Evolutionary conservation across 2,888 invertebrate genomes (phyloP).

Genomic region (Orthosia cruda): DNA sequence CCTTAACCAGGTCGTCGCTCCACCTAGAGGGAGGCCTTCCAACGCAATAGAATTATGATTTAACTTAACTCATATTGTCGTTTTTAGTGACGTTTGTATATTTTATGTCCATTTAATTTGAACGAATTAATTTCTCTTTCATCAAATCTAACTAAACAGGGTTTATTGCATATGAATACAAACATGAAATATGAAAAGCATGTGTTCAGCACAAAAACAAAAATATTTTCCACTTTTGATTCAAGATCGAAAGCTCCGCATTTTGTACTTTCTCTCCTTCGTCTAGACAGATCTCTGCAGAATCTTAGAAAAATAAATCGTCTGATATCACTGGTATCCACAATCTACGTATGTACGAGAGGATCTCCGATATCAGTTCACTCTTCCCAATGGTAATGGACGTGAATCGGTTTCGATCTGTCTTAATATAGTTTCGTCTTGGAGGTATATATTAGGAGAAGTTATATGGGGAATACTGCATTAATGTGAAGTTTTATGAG

Average conservation of each 20-base stretch:
- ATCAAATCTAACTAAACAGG: background rate
- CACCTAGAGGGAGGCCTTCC: too few relatives aligned
- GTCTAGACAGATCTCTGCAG: constrained; percentile 29
- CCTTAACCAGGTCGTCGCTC: too few relatives aligned
- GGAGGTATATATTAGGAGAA: constrained; percentile 2
- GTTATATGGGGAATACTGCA: too few relatives aligned
- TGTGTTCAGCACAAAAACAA: background rate
- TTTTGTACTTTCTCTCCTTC: background rate
- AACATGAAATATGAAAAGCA: background rate
- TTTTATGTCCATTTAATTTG: background rate
- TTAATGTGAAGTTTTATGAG: too few relatives aligned
- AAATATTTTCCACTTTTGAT: constrained; percentile 13
- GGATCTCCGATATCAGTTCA: constrained; percentile 28
- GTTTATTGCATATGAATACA: too few relatives aligned
- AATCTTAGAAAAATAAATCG: constrained; percentile 44
- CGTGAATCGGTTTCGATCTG: constrained; percentile 34
- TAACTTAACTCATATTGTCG: background rate
- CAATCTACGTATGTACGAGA: constrained; percentile 13
- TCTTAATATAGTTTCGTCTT: constrained; percentile 29
- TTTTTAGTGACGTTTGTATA: background rate
- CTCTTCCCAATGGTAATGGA: constrained; percentile 27
- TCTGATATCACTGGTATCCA: constrained; percentile 13
- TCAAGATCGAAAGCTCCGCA: background rate
- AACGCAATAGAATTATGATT: background rate
- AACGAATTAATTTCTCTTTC: background rate